Conservation (phyloP, 2,888 invertebrate species). For the Drosophila mercatorum region DNA sequence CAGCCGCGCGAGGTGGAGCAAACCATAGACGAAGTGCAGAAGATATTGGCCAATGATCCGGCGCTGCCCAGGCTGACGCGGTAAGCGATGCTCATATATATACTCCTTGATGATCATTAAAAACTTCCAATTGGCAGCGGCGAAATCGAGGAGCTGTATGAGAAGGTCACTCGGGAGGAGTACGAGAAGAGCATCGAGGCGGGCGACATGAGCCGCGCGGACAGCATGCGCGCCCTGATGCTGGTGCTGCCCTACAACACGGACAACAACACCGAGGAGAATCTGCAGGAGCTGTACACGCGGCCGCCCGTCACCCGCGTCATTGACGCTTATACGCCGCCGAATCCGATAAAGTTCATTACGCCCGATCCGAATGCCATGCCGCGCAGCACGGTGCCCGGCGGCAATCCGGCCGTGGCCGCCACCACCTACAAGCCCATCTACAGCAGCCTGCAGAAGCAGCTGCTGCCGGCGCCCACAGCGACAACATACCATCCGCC, state of each 20-base stretch:
- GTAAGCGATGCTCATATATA: constrained; percentile 54
- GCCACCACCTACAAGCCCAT: constrained; percentile 86
- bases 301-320: constrained; percentile 84
- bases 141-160: constrained; percentile 85
- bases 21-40: constrained; percentile 84
- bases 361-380: constrained; percentile 75
- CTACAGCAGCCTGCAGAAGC: constrained; percentile 57
- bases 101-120: neutral
- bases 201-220: constrained; percentile 84
- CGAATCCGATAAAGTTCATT: constrained; percentile 78
- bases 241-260: constrained; percentile 84
- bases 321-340: constrained; percentile 81
- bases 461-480: constrained; percentile 61
- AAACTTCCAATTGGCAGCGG: constrained; percentile 66
- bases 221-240: constrained; percentile 84
- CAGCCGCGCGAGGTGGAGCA: constrained; percentile 81
- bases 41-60: constrained; percentile 83
- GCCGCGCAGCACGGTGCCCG: constrained; percentile 73
- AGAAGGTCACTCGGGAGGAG: constrained; percentile 84
- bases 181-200: constrained; percentile 83
- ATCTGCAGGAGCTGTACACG: constrained; percentile 84
- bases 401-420: constrained; percentile 80
- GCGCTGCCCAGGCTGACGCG: constrained; percentile 83
- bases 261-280: constrained; percentile 82
- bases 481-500: constrained; percentile 81